Evolutionary conservation across 2,113 vertebrate species (phyloP), one percentile per base, ranked within the genome.

Genomic region (Antigone vipio): DNA sequence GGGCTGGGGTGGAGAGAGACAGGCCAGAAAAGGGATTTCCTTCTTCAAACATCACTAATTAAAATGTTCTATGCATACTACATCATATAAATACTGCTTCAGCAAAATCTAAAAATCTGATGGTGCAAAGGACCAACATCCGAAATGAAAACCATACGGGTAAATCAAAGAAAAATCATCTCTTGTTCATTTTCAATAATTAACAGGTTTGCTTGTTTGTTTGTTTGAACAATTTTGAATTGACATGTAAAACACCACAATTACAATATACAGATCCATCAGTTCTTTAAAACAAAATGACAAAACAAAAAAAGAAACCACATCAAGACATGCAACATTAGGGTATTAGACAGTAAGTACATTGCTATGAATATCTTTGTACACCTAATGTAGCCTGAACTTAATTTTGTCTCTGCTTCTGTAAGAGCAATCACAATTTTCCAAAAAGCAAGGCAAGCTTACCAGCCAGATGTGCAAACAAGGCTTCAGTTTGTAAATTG

Each of bases 201-300:
- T 91, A 98, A 97, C 98, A 97, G 86, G 95, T 96, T 97, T 85
- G 67, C 27, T 92, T 73, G n/a, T 68, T 81, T 76, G 74, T 81
- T 96, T 86, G 75, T 78, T 96, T 87, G 75, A 97, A 98, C 97
- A 98, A 97, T 98, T 98, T 97, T 97, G 98, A 99, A 98, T 98
- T 97, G 98, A 98, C 98, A 99, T 98, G 98, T 98, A 98, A 99
- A 99, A 98, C 98, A 99, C 97, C 98, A 99, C 98, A 98, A 98
- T 98, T 98, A 99, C 98, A 98, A 99, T 98, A 98, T 98, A 99
- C 98, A 99, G 98, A 98, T 98, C 97, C 98, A 98, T 98, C 96
- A 98, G 98, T 98, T 98, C 97, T 98, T 98, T 96, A 98, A 99
- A 99, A 99, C 97, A 98, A 98, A 98, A 98, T 94, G 49, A 97